Conservation (phyloP, 1,140 invertebrate species). For the Drosophila bifasciata region DNA sequence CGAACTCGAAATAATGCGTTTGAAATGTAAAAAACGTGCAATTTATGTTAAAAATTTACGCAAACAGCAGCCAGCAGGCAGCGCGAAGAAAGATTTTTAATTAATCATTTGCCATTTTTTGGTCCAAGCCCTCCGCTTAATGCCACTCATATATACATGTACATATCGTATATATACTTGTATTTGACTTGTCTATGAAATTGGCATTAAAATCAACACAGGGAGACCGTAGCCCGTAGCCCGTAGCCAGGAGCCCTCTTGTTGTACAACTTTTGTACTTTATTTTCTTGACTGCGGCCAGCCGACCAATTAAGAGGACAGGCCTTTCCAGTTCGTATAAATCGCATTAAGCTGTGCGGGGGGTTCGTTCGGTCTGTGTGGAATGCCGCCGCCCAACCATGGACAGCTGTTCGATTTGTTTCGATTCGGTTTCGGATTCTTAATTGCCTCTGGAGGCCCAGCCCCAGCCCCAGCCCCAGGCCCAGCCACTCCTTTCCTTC, state of each 20-base stretch:
- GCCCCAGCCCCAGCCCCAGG: background rate
- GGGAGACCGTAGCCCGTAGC: background rate
- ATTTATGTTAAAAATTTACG: conserved; percentile 82
- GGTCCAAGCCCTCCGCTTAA: background rate
- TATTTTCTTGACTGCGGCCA: conserved; percentile 81
- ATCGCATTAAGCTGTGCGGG: conserved; percentile 72
- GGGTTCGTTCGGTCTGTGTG: background rate
- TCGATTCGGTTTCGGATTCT: conserved; percentile 64
- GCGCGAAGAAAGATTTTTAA: conserved; percentile 57
- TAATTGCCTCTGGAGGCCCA: conserved; percentile 55
- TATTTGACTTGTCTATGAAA: conserved; percentile 81
- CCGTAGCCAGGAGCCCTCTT: conserved; percentile 33
- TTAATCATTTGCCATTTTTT: conserved; percentile 76
- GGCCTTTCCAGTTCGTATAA: conserved; percentile 74
- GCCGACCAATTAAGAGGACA: conserved; percentile 77
- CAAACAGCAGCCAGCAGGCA: conserved; percentile 55
- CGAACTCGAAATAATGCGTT: conserved; percentile 83
- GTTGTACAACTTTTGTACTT: conserved; percentile 70
- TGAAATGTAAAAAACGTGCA: conserved; percentile 83
- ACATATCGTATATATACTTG: background rate
- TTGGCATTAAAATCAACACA: conserved; percentile 70
- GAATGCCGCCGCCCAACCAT: no score
- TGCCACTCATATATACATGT: background rate
- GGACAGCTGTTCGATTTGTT: conserved; percentile 75
- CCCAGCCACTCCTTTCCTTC: background rate